Base-by-base conservation (phyloP, 2,113 vertebrate genomes). In the Odobenus rosmarus region DNA sequence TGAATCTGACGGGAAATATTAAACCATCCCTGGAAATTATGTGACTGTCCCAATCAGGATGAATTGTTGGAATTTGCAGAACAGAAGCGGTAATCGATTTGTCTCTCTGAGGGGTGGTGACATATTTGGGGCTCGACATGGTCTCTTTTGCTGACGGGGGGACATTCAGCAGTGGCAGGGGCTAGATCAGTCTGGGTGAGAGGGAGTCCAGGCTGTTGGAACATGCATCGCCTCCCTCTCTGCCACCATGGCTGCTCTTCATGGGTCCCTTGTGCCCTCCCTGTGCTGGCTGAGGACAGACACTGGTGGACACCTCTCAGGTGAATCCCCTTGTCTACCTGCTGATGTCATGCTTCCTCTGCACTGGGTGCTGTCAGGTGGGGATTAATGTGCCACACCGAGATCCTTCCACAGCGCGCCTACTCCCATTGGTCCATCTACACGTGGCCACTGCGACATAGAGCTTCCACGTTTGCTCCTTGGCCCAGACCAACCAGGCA, bases 231-330 rank as follows among this genome's bases (percentile, higher is more conserved):
- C 64, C 16, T 62, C 39, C 55, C 82, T 80, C 39, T 53, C 33
- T 76, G n/a, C 62, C 19, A 42, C 4, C 39, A 16, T 18, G 55
- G 55, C n/a, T 55, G 4, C 72, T 55, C 28, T 31, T 72, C n/a
- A 8, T 1, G 1, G 18, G 46, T 7, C 26, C 49, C 12, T 33
- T 51, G n/a, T 15, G 14, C 5, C 8, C 39, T 42, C 5, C 7
- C 18, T 28, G 7, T 42, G 36, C 77, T 33, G 51, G 36, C 57
- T 15, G 8, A 77, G 49, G 59, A 51, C 53, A 53, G 46, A 51
- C 46, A 6, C 31, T 53, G 31, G 51, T 55, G 18, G n/a, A 11
- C 7, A 19, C 36, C 23, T 24, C 42, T 36, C 13, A 11, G 18
- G 12, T 10, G 76, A 72, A n/a, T 71, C 49, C 33, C 46, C 26